Evolutionary conservation across 53 echinoderm and acorn worm genomes (phyloP), one percentile per base, ranked within the genome.

Genomic region (Pentamera pediparva): DNA sequence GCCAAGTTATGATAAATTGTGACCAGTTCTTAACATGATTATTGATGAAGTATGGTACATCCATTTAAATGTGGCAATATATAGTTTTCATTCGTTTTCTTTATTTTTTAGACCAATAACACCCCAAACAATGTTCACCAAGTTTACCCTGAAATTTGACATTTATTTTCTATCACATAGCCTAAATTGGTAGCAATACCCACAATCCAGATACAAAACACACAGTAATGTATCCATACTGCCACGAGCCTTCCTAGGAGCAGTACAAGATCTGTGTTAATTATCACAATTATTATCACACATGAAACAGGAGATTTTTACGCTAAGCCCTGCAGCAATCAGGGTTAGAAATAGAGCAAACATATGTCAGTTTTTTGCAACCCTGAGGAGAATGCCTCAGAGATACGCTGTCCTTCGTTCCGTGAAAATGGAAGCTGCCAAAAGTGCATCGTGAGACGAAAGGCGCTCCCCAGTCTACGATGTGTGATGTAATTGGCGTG

Each of bases 221-320:
- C 58, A 57, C 28, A 57, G 32, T 57, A 32, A 29, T 57, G 58
- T 57, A n/a, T n/a, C n/a, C n/a, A n/a, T 57, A 57, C n/a, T 15
- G 13, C 26, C 28, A 57, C 28, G 45, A 67, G 67, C 39, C 67
- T 67, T 45, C 67, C 67, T 43, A 45, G 67, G 45, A 45, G 67
- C 25, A 67, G 45, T 45, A 67, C 67, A n/a, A 67, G 67, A 67
- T 67, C 67, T 45, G 45, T 67, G 67, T 67, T 67, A 67, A 67
- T 67, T 67, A 67, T 47, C 43, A 67, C 40, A 47, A 67, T 67
- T 67, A 28, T 67, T 67, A 26, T 25, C 40, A n/a, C n/a, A n/a
- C n/a, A n/a, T 30, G 28, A 41, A 41, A 67, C 6, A 11, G 7
- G 28, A 67, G 32, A 32, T 29, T 43, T 41, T 43, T 43, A 45